phyloP scores from a whole-genome alignment of 2,797 vertebrate species.

The Karalla daura region DNA sequence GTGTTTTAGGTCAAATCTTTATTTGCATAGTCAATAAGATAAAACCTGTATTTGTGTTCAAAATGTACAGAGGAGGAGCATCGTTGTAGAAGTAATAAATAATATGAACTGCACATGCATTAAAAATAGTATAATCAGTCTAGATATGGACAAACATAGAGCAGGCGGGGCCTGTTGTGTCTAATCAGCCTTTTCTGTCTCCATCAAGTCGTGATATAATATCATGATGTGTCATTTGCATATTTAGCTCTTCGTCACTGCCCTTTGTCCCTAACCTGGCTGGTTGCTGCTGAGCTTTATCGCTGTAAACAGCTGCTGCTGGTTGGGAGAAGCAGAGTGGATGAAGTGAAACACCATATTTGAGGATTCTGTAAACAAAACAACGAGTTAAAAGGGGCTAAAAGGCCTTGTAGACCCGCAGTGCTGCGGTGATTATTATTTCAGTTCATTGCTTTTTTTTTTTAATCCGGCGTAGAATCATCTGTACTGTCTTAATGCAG shows the following conservation, averaged over 20 bases:
- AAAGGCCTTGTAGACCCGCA: neutral
- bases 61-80: too few species aligned
- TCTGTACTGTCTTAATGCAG: neutral
- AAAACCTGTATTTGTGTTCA: too few species aligned
- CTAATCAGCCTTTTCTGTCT: too few species aligned
- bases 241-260: neutral
- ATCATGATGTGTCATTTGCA: too few species aligned
- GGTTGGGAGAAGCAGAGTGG: neutral
- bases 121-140: too few species aligned
- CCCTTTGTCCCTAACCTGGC: neutral
- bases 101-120: too few species aligned
- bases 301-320: slow-evolving; percentile 1
- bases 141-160: slow-evolving; percentile 24
- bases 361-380: slow-evolving; percentile 7
- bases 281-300: neutral
- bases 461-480: neutral
- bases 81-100: too few species aligned
- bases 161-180: too few species aligned
- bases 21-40: slow-evolving; percentile 38
- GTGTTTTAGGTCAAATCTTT: slow-evolving; percentile 24
- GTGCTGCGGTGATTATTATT: neutral
- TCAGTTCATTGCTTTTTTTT: too few species aligned
- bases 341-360: neutral
- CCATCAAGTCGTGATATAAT: neutral
- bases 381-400: neutral